Evolutionary conservation across 2,113 vertebrate species (phyloP), one percentile per base, ranked within the genome.

Genomic region (Nothocercus julius): DNA sequence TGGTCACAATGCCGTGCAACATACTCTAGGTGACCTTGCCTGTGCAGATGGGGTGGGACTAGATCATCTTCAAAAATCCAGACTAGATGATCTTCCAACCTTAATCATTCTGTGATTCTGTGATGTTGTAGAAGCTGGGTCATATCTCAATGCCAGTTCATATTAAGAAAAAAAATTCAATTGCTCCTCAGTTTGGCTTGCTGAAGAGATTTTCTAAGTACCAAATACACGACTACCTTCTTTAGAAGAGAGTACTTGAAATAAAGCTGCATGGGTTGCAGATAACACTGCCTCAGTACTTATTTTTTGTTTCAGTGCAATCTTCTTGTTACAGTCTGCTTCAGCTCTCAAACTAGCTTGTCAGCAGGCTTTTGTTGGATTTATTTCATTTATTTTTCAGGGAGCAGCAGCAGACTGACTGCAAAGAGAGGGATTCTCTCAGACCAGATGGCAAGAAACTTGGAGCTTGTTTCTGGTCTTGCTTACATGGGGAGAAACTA

Each of bases 201-300:
- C 58, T 86, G 69, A 93, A 64, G 38, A 11, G 20, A 19, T 89
- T 76, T 59, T 27, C 22, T 4, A 87, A 79, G 20, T n/a, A 62
- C 34, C 77, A 61, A 75, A 67, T 77, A 76, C 85, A 77, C 4
- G 13, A 47, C 77, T 76, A 45, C 47, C 63, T 56, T 38, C 19
- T 73, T 53, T 30, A 54, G 49, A 53, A 54, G 25, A 54, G 25
- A 40, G 25, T 38, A 54, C 38, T 49, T 38, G 82, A 83, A 87
- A 54, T 21, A 70, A 87, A 91, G 54, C 51, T 4, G 2, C n/a
- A 27, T 28, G 36, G 85, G 19, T 67, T 68, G 32, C 7, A 1
- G 64, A 44, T 80, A 81, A 87, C 54, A 87, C 59, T 85, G 68
- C 68, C 32, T 95, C 75, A 30, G 92, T 85, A 92, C 72, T 74